Conservation (phyloP, 2,797 vertebrate species). For the Pipistrellus kuhlii region DNA sequence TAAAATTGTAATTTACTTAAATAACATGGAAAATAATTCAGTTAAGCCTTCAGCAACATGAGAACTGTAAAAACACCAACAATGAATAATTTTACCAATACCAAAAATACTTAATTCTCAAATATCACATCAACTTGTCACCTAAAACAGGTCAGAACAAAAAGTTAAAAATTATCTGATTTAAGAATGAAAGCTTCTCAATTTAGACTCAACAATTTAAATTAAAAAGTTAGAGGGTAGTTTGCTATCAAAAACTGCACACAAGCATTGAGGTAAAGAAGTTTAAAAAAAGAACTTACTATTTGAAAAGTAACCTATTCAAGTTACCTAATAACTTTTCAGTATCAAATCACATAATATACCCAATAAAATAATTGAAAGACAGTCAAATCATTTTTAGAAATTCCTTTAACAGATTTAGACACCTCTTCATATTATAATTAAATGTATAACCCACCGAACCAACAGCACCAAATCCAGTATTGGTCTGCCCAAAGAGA, state of each 20-base stretch:
- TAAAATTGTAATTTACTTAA: conserved; percentile 35
- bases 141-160: conserved; percentile 10
- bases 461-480: conserved; percentile 93
- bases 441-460: conserved; percentile 88
- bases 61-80: not conserved
- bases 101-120: conserved; percentile 30
- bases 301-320: conserved; percentile 42
- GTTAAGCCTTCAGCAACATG: not conserved
- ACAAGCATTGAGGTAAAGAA: not conserved
- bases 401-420: conserved; percentile 44
- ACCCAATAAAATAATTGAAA: not conserved
- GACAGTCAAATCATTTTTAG: conserved; percentile 6
- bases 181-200: conserved; percentile 30
- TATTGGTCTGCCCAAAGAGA: conserved; percentile 92
- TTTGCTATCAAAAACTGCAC: conserved; percentile 9
- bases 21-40: conserved; percentile 12
- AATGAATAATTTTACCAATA: not conserved
- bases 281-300: conserved; percentile 27
- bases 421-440: conserved; percentile 1
- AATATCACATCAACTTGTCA: not conserved
- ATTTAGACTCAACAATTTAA: conserved; percentile 48
- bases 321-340: conserved; percentile 18
- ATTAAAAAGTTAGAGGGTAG: not conserved
- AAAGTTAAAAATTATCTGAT: conserved; percentile 17
- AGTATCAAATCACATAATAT: not conserved